phyloP scores from a whole-genome alignment of 2,797 vertebrate species.

The Pterois miles region DNA sequence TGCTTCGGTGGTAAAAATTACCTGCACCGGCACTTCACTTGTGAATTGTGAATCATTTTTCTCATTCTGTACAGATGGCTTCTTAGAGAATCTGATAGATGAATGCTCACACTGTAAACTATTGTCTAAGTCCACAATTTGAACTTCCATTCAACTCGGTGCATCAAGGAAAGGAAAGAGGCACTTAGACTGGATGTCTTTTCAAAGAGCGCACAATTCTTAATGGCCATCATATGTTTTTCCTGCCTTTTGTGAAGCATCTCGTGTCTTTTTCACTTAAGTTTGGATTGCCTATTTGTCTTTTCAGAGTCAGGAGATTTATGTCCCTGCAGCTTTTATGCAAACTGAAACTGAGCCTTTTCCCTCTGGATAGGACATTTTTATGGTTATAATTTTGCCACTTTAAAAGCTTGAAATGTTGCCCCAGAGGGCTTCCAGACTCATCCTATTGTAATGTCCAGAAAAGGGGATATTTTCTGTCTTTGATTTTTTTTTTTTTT shows the following conservation, averaged over 20 bases:
- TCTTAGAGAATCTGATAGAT: conserved; percentile 20
- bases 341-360: conserved; percentile 93
- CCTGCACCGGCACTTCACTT: conserved; percentile 16
- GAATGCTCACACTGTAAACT: conserved; percentile 37
- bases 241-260: conserved; percentile 69
- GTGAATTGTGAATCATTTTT: conserved; percentile 23
- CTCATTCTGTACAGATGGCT: background rate
- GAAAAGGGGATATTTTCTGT: conserved; percentile 86
- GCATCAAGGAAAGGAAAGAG: conserved; percentile 39
- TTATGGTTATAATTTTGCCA: conserved; percentile 93
- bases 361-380: conserved; percentile 90
- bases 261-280: conserved; percentile 74
- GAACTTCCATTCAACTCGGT: conserved; percentile 37
- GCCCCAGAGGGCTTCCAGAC: conserved; percentile 84
- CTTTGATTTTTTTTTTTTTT: too few relatives aligned
- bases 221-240: conserved; percentile 53
- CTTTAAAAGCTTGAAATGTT: conserved; percentile 89
- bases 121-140: conserved; percentile 51
- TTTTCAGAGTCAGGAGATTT: conserved; percentile 89
- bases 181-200: conserved; percentile 54
- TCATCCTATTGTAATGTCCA: conserved; percentile 85
- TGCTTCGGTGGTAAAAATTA: conserved; percentile 24
- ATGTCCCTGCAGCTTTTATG: conserved; percentile 93
- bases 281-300: conserved; percentile 88
- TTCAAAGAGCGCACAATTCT: conserved; percentile 42